Evolutionary conservation across 2,888 invertebrate species (phyloP).

Genomic region (Drosophila vallismaia): DNA sequence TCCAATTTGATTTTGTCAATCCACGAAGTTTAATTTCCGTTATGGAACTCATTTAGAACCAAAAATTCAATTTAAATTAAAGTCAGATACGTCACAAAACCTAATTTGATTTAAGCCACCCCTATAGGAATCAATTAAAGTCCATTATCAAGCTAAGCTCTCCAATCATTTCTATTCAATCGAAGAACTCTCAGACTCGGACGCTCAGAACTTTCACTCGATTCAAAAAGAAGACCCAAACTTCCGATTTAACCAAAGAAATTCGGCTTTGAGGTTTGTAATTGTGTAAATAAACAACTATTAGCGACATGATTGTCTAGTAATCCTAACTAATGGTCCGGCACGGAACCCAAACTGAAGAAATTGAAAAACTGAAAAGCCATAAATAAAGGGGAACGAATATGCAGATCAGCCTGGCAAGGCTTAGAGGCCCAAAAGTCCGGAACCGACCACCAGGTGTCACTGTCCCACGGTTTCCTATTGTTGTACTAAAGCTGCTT

Average conservation of each 20-base stretch:
- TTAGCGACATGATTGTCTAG: slow-evolving; percentile 76
- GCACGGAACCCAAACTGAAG: slow-evolving; percentile 44
- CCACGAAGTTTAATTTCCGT: slow-evolving; percentile 12
- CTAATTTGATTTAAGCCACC: slow-evolving; percentile 39
- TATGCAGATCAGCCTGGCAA: slow-evolving; percentile 51
- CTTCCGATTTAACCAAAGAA: slow-evolving; percentile 23
- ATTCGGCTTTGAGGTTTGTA: slow-evolving; percentile 71
- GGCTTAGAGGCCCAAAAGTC: slow-evolving; percentile 6
- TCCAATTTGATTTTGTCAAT: slow-evolving; percentile 8
- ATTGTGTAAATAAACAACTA: slow-evolving; percentile 75
- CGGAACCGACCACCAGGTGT: slow-evolving; percentile 70
- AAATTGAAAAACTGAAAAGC: slow-evolving; percentile 30
- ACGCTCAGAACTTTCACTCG: slow-evolving; percentile 23
- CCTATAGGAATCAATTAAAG: slow-evolving; percentile 40
- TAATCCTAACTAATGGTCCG: slow-evolving; percentile 79
- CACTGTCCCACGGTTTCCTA: slow-evolving; percentile 60
- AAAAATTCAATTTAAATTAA: slow-evolving; percentile 28
- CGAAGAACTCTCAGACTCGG: slow-evolving; percentile 9
- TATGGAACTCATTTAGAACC: neutral
- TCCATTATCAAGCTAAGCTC: slow-evolving; percentile 27
- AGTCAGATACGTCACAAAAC: slow-evolving; percentile 20
- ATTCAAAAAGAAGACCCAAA: neutral
- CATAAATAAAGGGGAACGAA: slow-evolving; percentile 42
- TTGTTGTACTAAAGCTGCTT: slow-evolving; percentile 20
- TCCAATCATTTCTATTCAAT: slow-evolving; percentile 10